A percentile compares a stretch with the other conserved stretches of the same genome.
Evolutionary conservation across 1,140 invertebrate species (phyloP).

Genomic region (Hypothenemus hampei): DNA sequence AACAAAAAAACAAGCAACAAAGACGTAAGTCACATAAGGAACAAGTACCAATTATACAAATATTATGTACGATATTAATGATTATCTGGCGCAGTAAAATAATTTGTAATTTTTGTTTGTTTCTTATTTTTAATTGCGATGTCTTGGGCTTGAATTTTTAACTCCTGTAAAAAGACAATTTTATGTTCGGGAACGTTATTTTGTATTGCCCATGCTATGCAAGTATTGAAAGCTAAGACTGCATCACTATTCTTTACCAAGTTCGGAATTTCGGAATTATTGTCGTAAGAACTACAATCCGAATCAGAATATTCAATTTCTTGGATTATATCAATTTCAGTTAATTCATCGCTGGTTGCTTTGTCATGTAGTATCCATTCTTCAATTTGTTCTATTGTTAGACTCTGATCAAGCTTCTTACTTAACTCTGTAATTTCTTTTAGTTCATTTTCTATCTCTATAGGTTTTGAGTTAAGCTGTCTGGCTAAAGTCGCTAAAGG

Average conservation of each 20-base stretch:
- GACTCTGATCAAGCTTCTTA: slow-evolving; percentile 11
- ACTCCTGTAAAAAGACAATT: slow-evolving; percentile 10
- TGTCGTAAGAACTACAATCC: not conserved
- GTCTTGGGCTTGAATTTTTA: slow-evolving; percentile 9
- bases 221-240: slow-evolving; percentile 11
- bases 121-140: slow-evolving; percentile 12
- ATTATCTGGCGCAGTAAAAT: not conserved
- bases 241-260: slow-evolving; percentile 6
- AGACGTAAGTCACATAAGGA: too few species aligned
- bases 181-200: not conserved
- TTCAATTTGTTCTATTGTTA: slow-evolving; percentile 15
- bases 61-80: not conserved
- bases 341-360: slow-evolving; percentile 9
- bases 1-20: too few species aligned
- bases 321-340: slow-evolving; percentile 13
- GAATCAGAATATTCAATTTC: slow-evolving; percentile 11
- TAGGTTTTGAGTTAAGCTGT: slow-evolving; percentile 5
- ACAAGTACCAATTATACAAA: too few species aligned
- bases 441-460: slow-evolving; percentile 10
- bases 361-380: slow-evolving; percentile 4
- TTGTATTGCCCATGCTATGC: slow-evolving; percentile 10
- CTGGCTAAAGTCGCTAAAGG: slow-evolving; percentile 6
- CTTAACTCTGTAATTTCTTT: slow-evolving; percentile 8
- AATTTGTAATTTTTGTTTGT: not conserved
- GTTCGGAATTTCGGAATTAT: slow-evolving; percentile 6